Evolutionary conservation across 2,113 vertebrate genomes (phyloP).

Genomic region (Zosterops pallidus): DNA sequence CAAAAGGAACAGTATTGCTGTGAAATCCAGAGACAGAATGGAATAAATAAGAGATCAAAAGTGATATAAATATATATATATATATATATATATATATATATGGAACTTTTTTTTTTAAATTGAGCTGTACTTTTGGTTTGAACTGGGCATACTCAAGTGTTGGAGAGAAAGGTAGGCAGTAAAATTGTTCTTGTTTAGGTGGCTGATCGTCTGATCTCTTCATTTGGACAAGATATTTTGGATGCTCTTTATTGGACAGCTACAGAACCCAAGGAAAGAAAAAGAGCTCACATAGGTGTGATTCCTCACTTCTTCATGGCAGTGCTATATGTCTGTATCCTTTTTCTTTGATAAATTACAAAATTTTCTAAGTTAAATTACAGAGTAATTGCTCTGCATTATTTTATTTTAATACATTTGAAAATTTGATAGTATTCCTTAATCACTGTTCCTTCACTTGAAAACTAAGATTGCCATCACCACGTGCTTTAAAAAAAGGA

Average conservation of each 20-base stretch:
- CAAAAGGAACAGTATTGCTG: not conserved
- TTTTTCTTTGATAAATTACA: slow-evolving; percentile 46
- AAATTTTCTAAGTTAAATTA: not conserved
- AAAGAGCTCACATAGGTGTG: slow-evolving; percentile 92
- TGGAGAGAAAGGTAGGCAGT: not conserved
- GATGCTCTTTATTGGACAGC: slow-evolving; percentile 99
- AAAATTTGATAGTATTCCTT: not conserved
- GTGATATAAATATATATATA: not conserved
- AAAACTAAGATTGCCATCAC: not conserved
- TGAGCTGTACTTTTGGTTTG: not conserved
- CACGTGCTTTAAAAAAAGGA: not conserved
- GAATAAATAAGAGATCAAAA: not conserved
- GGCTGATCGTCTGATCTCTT: slow-evolving; percentile 96
- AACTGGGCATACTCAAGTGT: not conserved
- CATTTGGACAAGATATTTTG: slow-evolving; percentile 97
- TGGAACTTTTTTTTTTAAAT: not conserved
- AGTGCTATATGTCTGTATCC: slow-evolving; percentile 98
- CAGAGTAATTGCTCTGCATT: not conserved
- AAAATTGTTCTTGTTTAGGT: slow-evolving; percentile 77
- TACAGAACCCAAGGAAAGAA: slow-evolving; percentile 94
- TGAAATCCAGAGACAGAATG: not conserved
- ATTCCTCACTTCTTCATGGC: slow-evolving; percentile 98
- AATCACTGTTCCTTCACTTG: not conserved
- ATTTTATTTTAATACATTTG: not conserved
- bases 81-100: not conserved